Evolutionary conservation across 1,140 invertebrate species (phyloP), one percentile per base, ranked within the genome.

Genomic region (Drosophila athabasca): DNA sequence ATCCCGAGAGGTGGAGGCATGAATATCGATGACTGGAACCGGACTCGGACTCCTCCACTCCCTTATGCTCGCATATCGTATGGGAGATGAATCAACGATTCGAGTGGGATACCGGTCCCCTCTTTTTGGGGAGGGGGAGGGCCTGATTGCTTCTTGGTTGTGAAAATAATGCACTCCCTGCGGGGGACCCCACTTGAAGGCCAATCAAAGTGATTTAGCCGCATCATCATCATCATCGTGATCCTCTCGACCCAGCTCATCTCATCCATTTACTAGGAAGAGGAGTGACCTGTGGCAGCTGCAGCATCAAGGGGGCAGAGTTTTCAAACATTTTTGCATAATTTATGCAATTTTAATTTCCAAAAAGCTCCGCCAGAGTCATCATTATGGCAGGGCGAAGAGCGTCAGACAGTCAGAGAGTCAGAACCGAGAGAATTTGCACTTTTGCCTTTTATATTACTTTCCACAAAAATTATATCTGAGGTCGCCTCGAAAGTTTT

Each of bases 151-250:
- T 49, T 35, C 52, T 65, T 58, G 48, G 74, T 54, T 60, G 54
- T 58, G 80, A 76, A 85, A 85, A 84, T 84, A 79, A 85, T 80
- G 80, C 80, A 79, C 61, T 75, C 62, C 71, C 71, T 52, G 46
- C 35, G 71, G 70, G 71, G 71, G 76, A 60, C 43, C 54, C 54
- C 61, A 73, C 67, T 85, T 66, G 67, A 64, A 79, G 77, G 77
- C 64, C 77, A 75, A 80, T 80, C 77, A 69, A 57, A 77, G 61
- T 54, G 67, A 81, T 87, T 87, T 85, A 76, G 71, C 57, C 41
- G 58, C 68, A 79, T 75, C 64, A 39, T 39, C 35, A 39, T 39
- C 35, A 39, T 39, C 35, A 11, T 53, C 19, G 2, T 11, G 11
- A 39, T 39, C 35, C 35, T 39, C 35, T 39, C 35, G 35, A 39